Percentiles rank a stretch among this genome's conserved stretches.
These are phyloP conservation scores for Cherax quadricarinatus DNA, from an alignment of 1,140 invertebrate genomes.

Conservation along the genomic window DNA sequence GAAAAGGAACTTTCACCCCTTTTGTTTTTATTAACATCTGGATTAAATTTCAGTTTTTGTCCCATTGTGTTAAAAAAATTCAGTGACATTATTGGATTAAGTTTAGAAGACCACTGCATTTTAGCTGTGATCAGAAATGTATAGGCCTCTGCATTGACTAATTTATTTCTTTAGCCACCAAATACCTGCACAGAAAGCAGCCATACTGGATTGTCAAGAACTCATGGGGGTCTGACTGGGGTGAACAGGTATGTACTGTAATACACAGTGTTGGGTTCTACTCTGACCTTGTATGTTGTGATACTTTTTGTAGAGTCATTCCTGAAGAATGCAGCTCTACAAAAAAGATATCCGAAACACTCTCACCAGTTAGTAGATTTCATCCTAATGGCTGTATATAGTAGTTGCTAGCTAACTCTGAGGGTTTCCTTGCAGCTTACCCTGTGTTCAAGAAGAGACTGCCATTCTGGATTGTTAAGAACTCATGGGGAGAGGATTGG, in stretches of 20 bases:
- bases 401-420: constrained; percentile 22
- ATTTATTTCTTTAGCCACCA: constrained; percentile 55
- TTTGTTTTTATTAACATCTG: too few relatives aligned
- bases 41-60: too few relatives aligned
- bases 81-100: too few relatives aligned
- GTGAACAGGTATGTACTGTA: constrained; percentile 80
- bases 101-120: too few relatives aligned
- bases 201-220: constrained; percentile 97
- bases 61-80: too few relatives aligned
- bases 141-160: neutral
- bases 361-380: neutral
- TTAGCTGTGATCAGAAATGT: too few relatives aligned
- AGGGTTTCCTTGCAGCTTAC: constrained; percentile 68
- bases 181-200: constrained; percentile 71
- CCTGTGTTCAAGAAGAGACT: constrained; percentile 72
- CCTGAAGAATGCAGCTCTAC: neutral
- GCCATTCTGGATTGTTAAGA: constrained; percentile 96
- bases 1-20: too few relatives aligned
- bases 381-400: neutral
- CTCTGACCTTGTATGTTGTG: neutral
- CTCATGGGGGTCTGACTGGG: constrained; percentile 93
- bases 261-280: neutral
- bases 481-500: constrained; percentile 93
- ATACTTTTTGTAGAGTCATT: neutral
- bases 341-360: neutral